These are phyloP conservation scores for Morone saxatilis DNA, from an alignment of 2,113 vertebrate genomes.

Conservation along the genomic window DNA sequence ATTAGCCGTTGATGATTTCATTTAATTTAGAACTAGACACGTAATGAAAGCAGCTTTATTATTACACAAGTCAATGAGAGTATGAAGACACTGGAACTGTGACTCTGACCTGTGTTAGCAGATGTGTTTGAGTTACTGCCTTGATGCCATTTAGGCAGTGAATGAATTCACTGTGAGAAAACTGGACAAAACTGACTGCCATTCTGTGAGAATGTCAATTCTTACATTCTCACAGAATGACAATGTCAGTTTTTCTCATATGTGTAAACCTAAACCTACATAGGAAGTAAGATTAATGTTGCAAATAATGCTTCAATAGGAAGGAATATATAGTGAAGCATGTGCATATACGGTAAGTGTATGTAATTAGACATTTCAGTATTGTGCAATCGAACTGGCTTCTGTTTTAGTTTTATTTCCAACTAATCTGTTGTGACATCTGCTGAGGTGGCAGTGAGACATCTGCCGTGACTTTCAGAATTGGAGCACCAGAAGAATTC, in stretches of 20 bases:
- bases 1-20: neutral
- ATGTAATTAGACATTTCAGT: neutral
- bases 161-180: neutral
- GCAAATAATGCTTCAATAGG: neutral
- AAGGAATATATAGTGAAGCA: neutral
- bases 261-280: neutral
- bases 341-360: neutral
- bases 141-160: neutral
- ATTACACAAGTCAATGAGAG: conserved; percentile 1
- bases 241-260: too few species aligned
- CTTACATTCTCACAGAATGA: neutral
- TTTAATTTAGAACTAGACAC: neutral
- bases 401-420: conserved; percentile 12
- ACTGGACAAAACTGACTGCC: too few species aligned
- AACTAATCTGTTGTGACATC: conserved; percentile 33
- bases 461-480: conserved; percentile 25
- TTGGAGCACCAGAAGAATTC: neutral
- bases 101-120: neutral
- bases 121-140: neutral
- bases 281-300: neutral
- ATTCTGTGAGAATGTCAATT: too few species aligned
- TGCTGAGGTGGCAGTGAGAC: conserved; percentile 36
- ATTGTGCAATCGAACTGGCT: neutral
- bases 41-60: conserved; percentile 11
- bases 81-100: neutral